Base-by-base conservation (phyloP, 2,113 vertebrate species). In the Daboia siamensis region DNA sequence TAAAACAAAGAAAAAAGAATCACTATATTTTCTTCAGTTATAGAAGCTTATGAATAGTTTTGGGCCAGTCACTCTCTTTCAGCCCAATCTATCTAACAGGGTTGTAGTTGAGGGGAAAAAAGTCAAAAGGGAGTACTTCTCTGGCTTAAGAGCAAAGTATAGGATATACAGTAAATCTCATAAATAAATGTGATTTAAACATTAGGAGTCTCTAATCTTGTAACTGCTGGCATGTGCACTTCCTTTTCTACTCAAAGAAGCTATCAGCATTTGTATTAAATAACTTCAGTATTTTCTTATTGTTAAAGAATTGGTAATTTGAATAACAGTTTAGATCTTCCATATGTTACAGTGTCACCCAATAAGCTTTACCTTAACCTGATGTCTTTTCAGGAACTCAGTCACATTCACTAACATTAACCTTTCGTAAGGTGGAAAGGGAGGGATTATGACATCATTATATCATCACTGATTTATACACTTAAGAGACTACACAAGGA, bases 381-480 rank as follows among this genome's bases (percentile, higher is more conserved):
- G 51, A 33, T 85, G 52, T 89, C 87, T 33, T 84, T 29, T 61
- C 89, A 74, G 56, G 24, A 88, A 29, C 61, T 61, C 54, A 88
- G 0, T 0, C 57, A 89, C 11, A 51, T 69, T 85, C 26, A 10
- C 20, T n/a, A 29, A 13, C 15, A 86, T 6, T 2, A 5, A 5
- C 54, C 9, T 39, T 15, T 10, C 24, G 29, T 7, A 17, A 59
- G 89, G 11, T 23, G 3, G 6, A n/a, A 29, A 29, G 46, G 7
- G 87, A 59, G 26, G 33, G 64, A 55, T 48, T 54, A 24, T 91
- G 91, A 91, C 17, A 48, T 93, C 74, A 55, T 21, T 11, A 93
- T 10, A 44, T 39, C 74, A 44, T 48, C 64, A 94, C 80, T 84
- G 20, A 85, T 17, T n/a, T 56, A 46, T 33, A 4, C 5, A 23